phyloP scores from a whole-genome alignment of 2,888 invertebrate species.

The Callyntrura guangdongensis region DNA sequence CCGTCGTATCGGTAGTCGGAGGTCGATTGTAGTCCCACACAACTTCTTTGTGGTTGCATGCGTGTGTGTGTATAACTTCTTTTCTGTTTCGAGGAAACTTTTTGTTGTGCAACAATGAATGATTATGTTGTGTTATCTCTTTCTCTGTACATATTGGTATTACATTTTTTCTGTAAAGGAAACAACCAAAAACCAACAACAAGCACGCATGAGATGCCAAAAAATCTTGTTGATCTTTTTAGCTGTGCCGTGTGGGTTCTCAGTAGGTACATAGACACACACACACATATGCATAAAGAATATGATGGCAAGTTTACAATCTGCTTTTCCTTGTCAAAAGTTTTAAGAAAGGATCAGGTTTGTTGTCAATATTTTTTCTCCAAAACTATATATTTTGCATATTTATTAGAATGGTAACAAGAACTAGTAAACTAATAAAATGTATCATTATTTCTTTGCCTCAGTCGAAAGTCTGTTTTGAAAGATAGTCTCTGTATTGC shows the following conservation, averaged over 20 bases:
- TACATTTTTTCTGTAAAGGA: constrained; percentile 57
- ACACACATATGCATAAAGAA: not conserved
- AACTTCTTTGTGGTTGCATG: constrained; percentile 17
- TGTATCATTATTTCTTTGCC: not conserved
- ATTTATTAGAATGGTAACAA: not conserved
- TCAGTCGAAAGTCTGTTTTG: not conserved
- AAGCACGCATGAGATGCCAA: constrained; percentile 50
- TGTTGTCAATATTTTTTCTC: constrained; percentile 19
- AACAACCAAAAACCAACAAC: constrained; percentile 66
- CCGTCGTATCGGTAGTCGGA: constrained; percentile 20
- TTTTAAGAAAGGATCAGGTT: not conserved
- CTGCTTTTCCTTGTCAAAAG: constrained; percentile 1
- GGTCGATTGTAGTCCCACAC: not conserved
- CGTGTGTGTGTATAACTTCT: constrained; percentile 8
- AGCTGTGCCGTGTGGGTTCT: not conserved
- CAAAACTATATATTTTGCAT: constrained; percentile 6
- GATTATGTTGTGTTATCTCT: not conserved
- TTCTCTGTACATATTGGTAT: constrained; percentile 31
- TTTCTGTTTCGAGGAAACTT: not conserved
- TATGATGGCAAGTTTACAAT: not conserved
- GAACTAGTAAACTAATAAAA: constrained; percentile 47
- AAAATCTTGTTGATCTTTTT: constrained; percentile 57
- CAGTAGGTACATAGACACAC: too few relatives aligned
- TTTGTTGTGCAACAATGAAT: constrained; percentile 30
- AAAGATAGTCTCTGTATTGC: not conserved